Base-by-base conservation (phyloP, 1,140 invertebrate species). In the Eupristina koningsbergeri region DNA sequence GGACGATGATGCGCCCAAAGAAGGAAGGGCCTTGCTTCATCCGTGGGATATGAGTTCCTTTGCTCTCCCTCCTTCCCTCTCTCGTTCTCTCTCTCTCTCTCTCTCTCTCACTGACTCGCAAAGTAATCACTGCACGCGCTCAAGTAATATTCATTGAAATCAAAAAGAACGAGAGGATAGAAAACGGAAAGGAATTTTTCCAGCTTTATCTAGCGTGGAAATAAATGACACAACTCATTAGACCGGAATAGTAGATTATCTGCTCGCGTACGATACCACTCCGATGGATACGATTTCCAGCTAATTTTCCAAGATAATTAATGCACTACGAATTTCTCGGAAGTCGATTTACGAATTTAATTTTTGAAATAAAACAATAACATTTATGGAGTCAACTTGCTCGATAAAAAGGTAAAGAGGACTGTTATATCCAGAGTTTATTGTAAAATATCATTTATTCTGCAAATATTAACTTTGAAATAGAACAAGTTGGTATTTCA, bases 1-100 rank as follows among this genome's bases (percentile, higher is more conserved):
- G 29, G 71, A 64, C 34, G 71, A 77, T 53, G 61, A 83, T 83
- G 81, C 61, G 39, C 26, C 73, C 81, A 77, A 77, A 83, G 29
- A 83, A 83, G 81, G 80, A 75, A 82, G 73, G 45, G 50, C 19
- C 36, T 45, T 9, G 15, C 63, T 50, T 64, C 58, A 41, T 3
- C 29, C 61, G 39, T 67, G 61, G 61, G 77, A 64, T 79, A 64
- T 36, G 15, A 26, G 13, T 41, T 29, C 31, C 39, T 58, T 77
- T 77, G 26, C 36, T 39, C 53, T 19, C 22, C 6, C 53, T 26
- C 53, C 26, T 13, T 19, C 50, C 22, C 53, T 58, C 53, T 1
- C 5, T 58, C 26, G 3, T 58, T 26, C 9, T 50, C 5, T 22
- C n/a, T n/a, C n/a, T n/a, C n/a, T n/a, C n/a, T n/a, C n/a, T n/a